phyloP scores from a whole-genome alignment of 1,140 invertebrate genomes.

The Trialeurodes vaporariorum region DNA sequence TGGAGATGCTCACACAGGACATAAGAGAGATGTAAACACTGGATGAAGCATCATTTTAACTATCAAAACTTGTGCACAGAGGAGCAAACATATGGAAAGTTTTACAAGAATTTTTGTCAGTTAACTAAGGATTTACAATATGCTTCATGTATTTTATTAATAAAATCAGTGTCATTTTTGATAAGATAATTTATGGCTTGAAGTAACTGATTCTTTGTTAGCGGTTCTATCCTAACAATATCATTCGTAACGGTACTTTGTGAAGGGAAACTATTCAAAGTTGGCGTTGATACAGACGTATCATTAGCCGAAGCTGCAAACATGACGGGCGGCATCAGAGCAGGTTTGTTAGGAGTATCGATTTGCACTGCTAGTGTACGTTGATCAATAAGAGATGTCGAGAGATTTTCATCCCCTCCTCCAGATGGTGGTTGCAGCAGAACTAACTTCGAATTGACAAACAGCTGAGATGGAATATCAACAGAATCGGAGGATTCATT shows the following conservation, averaged over 20 bases:
- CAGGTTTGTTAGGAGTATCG: constrained; percentile 46
- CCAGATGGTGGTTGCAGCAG: constrained; percentile 12
- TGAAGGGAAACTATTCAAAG: constrained; percentile 7
- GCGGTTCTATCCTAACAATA: constrained; percentile 41
- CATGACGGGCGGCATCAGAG: constrained; percentile 72
- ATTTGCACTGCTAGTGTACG: constrained; percentile 31
- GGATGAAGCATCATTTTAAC: too few relatives aligned
- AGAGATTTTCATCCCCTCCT: background rate
- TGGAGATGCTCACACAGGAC: too few relatives aligned
- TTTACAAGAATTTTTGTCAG: too few relatives aligned
- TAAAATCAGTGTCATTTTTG: constrained; percentile 74
- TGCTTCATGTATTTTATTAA: constrained; percentile 76
- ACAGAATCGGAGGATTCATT: constrained; percentile 12
- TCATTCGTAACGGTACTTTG: constrained; percentile 19
- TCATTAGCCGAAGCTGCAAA: constrained; percentile 43
- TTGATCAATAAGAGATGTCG: constrained; percentile 28
- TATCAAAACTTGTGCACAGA: too few relatives aligned
- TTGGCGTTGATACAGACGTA: constrained; percentile 2
- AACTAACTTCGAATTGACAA: constrained; percentile 21
- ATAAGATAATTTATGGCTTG: constrained; percentile 78
- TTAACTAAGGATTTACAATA: constrained; percentile 56
- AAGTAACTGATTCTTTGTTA: constrained; percentile 74
- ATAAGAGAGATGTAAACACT: too few relatives aligned
- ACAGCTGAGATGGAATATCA: constrained; percentile 22
- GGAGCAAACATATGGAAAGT: too few relatives aligned